Evolutionary conservation across 2,113 vertebrate genomes (phyloP).

Genomic region (Tylochromis polylepis): DNA sequence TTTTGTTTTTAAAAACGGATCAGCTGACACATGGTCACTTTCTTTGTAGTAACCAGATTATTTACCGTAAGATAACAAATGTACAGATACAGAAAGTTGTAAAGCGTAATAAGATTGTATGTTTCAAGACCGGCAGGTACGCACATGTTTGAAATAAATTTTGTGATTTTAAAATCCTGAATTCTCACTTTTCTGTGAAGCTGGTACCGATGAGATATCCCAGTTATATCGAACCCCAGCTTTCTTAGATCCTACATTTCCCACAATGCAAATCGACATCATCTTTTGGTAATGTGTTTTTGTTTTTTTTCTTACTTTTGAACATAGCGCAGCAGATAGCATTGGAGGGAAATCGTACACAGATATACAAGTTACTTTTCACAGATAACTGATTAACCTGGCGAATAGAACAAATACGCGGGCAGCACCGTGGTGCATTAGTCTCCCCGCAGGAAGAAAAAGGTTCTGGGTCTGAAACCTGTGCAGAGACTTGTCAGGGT

Average conservation of each 20-base stretch:
- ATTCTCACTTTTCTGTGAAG: neutral
- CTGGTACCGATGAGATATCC: neutral
- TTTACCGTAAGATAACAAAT: neutral
- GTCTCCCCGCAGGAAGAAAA: neutral
- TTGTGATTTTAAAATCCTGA: neutral
- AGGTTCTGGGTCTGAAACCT: neutral
- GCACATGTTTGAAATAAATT: neutral
- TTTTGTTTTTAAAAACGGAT: neutral
- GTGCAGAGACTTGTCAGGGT: neutral
- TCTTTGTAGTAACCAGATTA: neutral
- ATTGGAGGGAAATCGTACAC: neutral
- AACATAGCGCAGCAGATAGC: neutral
- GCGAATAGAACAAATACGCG: neutral
- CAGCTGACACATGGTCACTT: rapidly evolving
- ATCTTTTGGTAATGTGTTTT: neutral
- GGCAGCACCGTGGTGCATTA: neutral
- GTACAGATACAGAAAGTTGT: neutral
- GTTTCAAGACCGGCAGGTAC: neutral
- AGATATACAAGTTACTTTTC: neutral
- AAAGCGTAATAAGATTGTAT: neutral
- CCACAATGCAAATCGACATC: neutral
- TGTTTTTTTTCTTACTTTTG: neutral
- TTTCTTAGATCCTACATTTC: neutral
- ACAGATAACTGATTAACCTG: neutral
- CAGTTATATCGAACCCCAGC: neutral